Percentiles rank a stretch among this genome's conserved stretches.
Evolutionary conservation across 2,797 vertebrate species (phyloP).

Genomic region (Liasis olivaceus): DNA sequence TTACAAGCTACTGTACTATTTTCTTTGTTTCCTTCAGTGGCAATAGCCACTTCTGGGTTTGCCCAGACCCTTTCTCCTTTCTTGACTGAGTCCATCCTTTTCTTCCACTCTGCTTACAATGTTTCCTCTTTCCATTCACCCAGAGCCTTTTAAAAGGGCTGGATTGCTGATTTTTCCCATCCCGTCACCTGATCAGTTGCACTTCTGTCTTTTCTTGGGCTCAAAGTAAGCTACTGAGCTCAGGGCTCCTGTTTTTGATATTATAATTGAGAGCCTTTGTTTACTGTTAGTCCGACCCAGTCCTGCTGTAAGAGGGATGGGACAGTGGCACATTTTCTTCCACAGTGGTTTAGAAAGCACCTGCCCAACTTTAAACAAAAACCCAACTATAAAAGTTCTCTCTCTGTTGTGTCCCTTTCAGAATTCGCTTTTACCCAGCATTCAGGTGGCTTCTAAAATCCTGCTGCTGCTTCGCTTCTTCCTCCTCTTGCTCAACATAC

Average conservation of each 20-base stretch:
- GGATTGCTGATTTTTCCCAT: neutral
- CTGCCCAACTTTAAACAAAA: neutral
- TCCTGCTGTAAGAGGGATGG: neutral
- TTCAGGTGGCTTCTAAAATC: slow-evolving; percentile 65
- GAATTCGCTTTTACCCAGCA: slow-evolving; percentile 74
- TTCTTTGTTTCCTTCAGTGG: neutral
- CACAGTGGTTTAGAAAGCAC: neutral
- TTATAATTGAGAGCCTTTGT: neutral
- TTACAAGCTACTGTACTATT: neutral
- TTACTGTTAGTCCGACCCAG: neutral
- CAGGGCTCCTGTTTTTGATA: neutral
- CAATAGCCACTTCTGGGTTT: neutral
- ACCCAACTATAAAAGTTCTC: neutral
- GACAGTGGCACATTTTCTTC: neutral
- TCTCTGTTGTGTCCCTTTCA: neutral
- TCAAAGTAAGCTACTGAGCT: neutral
- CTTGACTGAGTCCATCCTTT: neutral
- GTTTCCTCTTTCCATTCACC: neutral
- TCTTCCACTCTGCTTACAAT: neutral
- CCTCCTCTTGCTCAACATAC: slow-evolving; percentile 67
- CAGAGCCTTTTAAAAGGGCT: neutral
- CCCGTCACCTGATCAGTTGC: neutral
- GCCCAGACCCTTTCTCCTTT: neutral
- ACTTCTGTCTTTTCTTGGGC: neutral
- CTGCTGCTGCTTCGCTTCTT: slow-evolving; percentile 71